These are phyloP conservation scores for Electrophaes corylata DNA, from an alignment of 2,888 invertebrate species.

Conservation along the genomic window DNA sequence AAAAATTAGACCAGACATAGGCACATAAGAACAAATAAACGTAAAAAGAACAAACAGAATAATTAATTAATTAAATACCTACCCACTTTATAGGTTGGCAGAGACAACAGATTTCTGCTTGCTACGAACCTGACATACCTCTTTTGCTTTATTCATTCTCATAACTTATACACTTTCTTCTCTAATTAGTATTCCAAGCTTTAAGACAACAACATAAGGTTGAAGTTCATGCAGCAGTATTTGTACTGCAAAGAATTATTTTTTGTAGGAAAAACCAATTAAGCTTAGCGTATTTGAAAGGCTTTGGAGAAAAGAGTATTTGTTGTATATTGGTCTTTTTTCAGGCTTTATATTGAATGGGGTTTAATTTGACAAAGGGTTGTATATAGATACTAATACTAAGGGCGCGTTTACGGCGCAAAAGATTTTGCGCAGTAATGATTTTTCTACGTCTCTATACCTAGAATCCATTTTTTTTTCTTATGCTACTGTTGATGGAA, in stretches of 20 bases:
- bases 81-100: too few species aligned
- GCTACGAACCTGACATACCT: not conserved
- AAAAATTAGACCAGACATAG: too few species aligned
- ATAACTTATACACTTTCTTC: too few species aligned
- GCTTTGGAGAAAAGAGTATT: slow-evolving; percentile 2
- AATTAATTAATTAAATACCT: too few species aligned
- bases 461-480: too few species aligned
- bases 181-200: not conserved
- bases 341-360: not conserved
- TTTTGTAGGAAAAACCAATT: slow-evolving; percentile 11
- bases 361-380: not conserved
- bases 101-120: not conserved
- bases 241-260: slow-evolving; percentile 14
- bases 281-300: slow-evolving; percentile 14
- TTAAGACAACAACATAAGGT: slow-evolving; percentile 4
- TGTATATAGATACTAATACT: not conserved
- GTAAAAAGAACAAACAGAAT: too few species aligned
- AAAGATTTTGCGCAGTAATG: too few species aligned
- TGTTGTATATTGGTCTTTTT: not conserved
- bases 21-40: too few species aligned
- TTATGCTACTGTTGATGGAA: too few species aligned
- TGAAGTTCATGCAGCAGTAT: slow-evolving; percentile 4
- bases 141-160: not conserved
- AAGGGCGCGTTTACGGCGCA: too few species aligned
- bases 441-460: too few species aligned